phyloP scores from a whole-genome alignment of 2,888 invertebrate genomes.

The Ypsolopha scabrella region DNA sequence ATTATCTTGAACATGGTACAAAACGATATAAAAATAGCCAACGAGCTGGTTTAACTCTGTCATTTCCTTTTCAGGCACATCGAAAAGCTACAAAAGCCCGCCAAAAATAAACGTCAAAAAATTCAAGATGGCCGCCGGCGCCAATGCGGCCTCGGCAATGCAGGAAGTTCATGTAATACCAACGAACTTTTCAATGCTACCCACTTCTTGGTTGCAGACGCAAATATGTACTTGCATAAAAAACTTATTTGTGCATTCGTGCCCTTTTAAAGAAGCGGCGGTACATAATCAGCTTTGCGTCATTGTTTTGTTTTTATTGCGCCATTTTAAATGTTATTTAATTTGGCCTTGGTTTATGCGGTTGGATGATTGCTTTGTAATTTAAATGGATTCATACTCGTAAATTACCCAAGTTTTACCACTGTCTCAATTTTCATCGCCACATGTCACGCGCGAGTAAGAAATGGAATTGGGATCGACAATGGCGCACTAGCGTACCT shows the following conservation, averaged over 20 bases:
- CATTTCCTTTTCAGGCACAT: conserved; percentile 3
- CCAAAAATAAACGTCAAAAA: conserved; percentile 66
- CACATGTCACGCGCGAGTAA: not conserved
- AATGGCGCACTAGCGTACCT: too few relatives aligned
- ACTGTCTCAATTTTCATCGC: too few relatives aligned
- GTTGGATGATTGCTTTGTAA: not conserved
- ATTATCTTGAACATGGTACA: not conserved
- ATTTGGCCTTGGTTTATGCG: conserved; percentile 4
- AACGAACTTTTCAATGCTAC: conserved; percentile 67
- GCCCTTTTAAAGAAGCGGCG: not conserved
- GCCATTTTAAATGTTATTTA: conserved; percentile 27
- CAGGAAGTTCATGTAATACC: conserved; percentile 67
- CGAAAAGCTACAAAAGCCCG: conserved; percentile 21
- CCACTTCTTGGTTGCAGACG: conserved; percentile 33
- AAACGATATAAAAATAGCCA: not conserved
- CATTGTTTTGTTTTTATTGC: conserved; percentile 4
- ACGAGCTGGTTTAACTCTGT: not conserved
- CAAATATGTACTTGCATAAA: conserved; percentile 26
- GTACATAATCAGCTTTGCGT: not conserved
- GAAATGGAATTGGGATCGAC: too few relatives aligned
- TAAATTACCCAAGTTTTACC: not conserved
- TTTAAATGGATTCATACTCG: not conserved
- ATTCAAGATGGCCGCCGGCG: conserved; percentile 50
- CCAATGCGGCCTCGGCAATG: conserved; percentile 39
- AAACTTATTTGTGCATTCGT: not conserved